phyloP scores from a whole-genome alignment of 2,888 invertebrate genomes.

The Synanthedon formicaeformis region DNA sequence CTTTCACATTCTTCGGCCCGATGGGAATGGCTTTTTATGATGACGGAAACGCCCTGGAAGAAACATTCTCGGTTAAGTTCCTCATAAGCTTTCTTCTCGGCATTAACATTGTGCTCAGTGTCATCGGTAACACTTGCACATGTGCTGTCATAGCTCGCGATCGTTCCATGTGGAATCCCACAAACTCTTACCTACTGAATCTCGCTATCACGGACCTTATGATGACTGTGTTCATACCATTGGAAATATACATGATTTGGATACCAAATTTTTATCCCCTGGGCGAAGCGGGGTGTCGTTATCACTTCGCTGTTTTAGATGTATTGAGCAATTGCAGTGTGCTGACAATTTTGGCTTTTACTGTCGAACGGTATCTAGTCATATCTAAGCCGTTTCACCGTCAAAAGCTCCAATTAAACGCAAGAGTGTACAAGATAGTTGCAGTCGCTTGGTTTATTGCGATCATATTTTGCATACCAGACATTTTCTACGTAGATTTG shows the following conservation, averaged over 20 bases:
- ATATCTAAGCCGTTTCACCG: slow-evolving; percentile 85
- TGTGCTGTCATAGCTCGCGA: slow-evolving; percentile 81
- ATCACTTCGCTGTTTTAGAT: slow-evolving; percentile 82
- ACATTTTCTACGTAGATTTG: slow-evolving; percentile 51
- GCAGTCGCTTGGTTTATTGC: slow-evolving; percentile 81
- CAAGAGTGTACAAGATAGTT: slow-evolving; percentile 81
- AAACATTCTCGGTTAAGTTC: slow-evolving; percentile 69
- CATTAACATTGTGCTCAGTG: slow-evolving; percentile 75
- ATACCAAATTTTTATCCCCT: slow-evolving; percentile 79
- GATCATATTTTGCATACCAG: slow-evolving; percentile 77
- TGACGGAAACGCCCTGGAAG: slow-evolving; percentile 39
- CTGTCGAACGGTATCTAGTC: slow-evolving; percentile 87
- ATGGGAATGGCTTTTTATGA: slow-evolving; percentile 41
- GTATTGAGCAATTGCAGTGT: slow-evolving; percentile 86
- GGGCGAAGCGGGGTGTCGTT: slow-evolving; percentile 80
- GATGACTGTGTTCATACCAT: slow-evolving; percentile 78
- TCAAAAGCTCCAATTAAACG: slow-evolving; percentile 81
- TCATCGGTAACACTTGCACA: slow-evolving; percentile 81
- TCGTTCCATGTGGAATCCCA: slow-evolving; percentile 83
- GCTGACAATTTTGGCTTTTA: slow-evolving; percentile 87
- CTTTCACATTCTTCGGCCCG: slow-evolving; percentile 42
- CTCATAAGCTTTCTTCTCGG: slow-evolving; percentile 66
- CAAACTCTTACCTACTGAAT: slow-evolving; percentile 85
- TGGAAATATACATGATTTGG: slow-evolving; percentile 84
- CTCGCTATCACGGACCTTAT: slow-evolving; percentile 81